Evolutionary conservation across 2,113 vertebrate species (phyloP).

Genomic region (Eptesicus fuscus): DNA sequence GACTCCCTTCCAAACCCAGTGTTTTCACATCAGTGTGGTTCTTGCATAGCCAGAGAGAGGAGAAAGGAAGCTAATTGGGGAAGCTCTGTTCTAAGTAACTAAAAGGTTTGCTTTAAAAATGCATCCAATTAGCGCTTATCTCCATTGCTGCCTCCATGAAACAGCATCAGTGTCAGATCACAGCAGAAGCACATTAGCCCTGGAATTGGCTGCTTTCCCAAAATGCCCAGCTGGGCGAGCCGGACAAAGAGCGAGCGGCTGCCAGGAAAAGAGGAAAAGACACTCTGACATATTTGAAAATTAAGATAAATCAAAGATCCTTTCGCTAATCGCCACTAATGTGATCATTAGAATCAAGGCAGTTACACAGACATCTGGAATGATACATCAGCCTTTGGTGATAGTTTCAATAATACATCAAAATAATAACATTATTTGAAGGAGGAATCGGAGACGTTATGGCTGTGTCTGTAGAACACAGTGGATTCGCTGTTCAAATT

Average conservation of each 20-base stretch:
- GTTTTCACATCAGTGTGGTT: background rate
- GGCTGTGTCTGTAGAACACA: background rate
- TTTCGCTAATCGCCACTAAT: background rate
- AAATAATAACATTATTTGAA: slow-evolving; percentile 4
- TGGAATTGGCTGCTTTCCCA: slow-evolving; percentile 50
- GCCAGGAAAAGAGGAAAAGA: slow-evolving; percentile 23
- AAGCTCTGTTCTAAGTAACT: slow-evolving; percentile 56
- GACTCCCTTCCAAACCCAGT: background rate
- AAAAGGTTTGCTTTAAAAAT: slow-evolving; percentile 70
- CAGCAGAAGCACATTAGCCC: slow-evolving; percentile 58
- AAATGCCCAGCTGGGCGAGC: slow-evolving; percentile 30
- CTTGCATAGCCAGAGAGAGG: background rate
- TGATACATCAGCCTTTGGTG: background rate
- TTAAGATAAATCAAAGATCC: slow-evolving; percentile 36
- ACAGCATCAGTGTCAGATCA: slow-evolving; percentile 41
- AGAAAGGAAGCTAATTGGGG: slow-evolving; percentile 46
- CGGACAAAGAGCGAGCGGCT: background rate
- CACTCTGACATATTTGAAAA: slow-evolving; percentile 32
- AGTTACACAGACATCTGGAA: background rate
- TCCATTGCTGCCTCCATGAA: background rate
- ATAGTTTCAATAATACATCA: background rate
- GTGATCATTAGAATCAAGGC: background rate
- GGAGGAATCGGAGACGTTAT: background rate
- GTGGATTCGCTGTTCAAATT: background rate
- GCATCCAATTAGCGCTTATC: slow-evolving; percentile 66